Conservation (phyloP, 1,140 invertebrate species). For the Psilanteris sp. region DNA sequence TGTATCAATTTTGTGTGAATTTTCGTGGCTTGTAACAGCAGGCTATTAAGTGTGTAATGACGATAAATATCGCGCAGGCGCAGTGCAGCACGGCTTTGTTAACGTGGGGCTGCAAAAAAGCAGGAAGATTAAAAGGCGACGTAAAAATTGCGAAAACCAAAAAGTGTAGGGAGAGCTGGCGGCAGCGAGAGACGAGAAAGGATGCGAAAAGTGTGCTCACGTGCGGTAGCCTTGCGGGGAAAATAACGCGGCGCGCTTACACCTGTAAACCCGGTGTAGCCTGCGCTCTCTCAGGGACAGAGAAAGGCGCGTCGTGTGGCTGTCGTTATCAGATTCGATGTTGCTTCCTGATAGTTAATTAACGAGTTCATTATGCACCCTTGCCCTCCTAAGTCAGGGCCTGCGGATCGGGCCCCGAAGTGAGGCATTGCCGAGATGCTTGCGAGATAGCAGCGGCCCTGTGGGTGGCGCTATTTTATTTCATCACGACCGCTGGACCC, state of each 20-base stretch:
- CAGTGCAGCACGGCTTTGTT: slow-evolving; percentile 46
- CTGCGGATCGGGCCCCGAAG: slow-evolving; percentile 68
- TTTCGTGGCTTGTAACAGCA: slow-evolving; percentile 60
- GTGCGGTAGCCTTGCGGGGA: slow-evolving; percentile 48
- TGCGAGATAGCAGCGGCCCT: slow-evolving; percentile 73
- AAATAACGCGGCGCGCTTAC: slow-evolving; percentile 64
- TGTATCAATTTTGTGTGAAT: slow-evolving; percentile 64
- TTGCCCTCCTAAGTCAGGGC: slow-evolving; percentile 66
- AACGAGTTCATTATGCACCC: slow-evolving; percentile 81
- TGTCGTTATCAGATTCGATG: slow-evolving; percentile 79
- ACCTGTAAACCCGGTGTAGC: slow-evolving; percentile 67
- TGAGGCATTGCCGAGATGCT: slow-evolving; percentile 79
- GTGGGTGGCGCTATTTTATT: slow-evolving; percentile 80
- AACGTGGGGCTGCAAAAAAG: neutral
- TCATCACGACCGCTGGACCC: slow-evolving; percentile 74
- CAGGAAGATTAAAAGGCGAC: no score
- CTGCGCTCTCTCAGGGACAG: slow-evolving; percentile 64
- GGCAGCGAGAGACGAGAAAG: no score
- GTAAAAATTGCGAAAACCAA: slow-evolving; percentile 6
- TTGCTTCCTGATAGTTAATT: slow-evolving; percentile 80
- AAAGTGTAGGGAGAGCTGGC: no score
- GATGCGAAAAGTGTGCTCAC: no score
- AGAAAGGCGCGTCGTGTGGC: slow-evolving; percentile 76
- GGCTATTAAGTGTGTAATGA: slow-evolving; percentile 59
- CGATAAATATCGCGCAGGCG: slow-evolving; percentile 62